Percentiles rank a stretch among this genome's conserved stretches.
Evolutionary conservation across 2,888 invertebrate species (phyloP).

Genomic region (Cheilosia variabilis): DNA sequence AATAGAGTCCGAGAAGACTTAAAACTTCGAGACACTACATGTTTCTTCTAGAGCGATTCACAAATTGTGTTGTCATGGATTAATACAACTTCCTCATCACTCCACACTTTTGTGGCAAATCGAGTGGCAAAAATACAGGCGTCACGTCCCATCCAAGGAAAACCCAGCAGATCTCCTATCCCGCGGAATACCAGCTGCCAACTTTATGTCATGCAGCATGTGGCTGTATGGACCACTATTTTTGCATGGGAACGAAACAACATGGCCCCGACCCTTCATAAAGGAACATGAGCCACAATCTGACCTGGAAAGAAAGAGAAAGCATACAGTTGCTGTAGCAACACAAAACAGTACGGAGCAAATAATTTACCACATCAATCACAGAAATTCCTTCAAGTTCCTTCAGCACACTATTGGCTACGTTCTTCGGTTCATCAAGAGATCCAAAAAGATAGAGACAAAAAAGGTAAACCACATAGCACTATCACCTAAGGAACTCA

Average conservation of each 20-base stretch:
- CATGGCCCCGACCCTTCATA: too few species aligned
- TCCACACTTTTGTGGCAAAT: conserved; percentile 12
- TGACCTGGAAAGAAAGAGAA: too few species aligned
- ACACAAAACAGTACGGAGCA: not conserved
- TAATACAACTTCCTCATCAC: not conserved
- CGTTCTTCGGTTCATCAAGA: not conserved
- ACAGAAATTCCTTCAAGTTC: not conserved
- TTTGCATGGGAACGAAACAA: too few species aligned
- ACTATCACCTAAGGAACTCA: conserved; percentile 15
- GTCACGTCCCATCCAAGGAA: not conserved
- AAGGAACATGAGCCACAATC: too few species aligned
- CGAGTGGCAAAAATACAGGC: conserved; percentile 22
- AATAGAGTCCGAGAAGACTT: not conserved
- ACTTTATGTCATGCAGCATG: too few species aligned
- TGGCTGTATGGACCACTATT: too few species aligned
- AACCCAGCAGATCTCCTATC: too few species aligned
- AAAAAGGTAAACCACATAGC: not conserved
- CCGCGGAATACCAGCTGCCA: too few species aligned
- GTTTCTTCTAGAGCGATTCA: too few species aligned
- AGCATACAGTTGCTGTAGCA: too few species aligned
- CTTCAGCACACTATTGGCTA: not conserved
- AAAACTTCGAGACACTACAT: not conserved
- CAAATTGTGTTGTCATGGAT: too few species aligned
- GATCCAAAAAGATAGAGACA: not conserved
- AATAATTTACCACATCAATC: not conserved